Evolutionary conservation across 1,140 invertebrate species (phyloP).

Genomic region (Thrips palmi): DNA sequence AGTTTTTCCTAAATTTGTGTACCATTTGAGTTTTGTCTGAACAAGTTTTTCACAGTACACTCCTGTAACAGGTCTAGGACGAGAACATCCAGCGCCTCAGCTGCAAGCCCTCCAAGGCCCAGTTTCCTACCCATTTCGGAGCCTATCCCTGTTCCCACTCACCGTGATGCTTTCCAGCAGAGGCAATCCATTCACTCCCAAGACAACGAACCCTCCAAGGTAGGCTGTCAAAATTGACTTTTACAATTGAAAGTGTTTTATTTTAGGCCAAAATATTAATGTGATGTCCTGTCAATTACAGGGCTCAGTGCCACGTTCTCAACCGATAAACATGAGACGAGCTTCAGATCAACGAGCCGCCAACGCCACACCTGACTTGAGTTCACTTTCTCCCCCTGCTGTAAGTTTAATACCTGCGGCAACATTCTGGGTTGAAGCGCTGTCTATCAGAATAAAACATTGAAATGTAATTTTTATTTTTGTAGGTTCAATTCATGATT

Average conservation of each 20-base stretch:
- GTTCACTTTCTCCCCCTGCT: conserved; percentile 74
- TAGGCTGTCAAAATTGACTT: no score
- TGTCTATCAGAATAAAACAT: conserved; percentile 6
- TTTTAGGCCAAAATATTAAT: no score
- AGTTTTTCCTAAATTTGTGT: conserved; percentile 9
- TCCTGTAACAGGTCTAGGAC: no score
- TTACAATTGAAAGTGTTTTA: no score
- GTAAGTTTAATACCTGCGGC: conserved; percentile 28
- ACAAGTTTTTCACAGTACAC: no score
- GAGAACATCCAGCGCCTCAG: no score
- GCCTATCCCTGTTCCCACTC: conserved; percentile 61
- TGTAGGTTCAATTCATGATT: conserved; percentile 73
- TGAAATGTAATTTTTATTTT: conserved; percentile 11
- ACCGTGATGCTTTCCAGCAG: conserved; percentile 30
- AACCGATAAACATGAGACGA: conserved; percentile 64
- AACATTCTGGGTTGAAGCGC: background rate
- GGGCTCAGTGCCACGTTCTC: conserved; percentile 54
- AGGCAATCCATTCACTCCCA: no score
- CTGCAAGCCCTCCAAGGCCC: conserved; percentile 41
- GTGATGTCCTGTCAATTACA: no score
- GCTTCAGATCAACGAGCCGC: conserved; percentile 31
- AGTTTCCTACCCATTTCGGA: conserved; percentile 50
- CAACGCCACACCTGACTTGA: conserved; percentile 48
- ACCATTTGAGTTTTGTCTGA: background rate
- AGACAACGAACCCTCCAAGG: no score